Base-by-base conservation (phyloP, 2,797 vertebrate genomes). In the Myotis daubentonii region DNA sequence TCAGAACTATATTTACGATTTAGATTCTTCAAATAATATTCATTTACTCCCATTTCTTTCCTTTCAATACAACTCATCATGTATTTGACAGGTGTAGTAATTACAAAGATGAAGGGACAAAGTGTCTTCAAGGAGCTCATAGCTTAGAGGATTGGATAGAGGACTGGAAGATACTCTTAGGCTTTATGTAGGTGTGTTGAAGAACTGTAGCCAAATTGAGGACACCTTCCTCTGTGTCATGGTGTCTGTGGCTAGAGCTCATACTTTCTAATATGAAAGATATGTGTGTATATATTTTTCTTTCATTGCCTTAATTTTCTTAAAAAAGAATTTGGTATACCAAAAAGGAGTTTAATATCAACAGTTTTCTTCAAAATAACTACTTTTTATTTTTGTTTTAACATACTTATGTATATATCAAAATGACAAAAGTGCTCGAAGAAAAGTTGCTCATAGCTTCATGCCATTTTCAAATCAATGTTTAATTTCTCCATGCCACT, bases 1-100 rank as follows among this genome's bases (percentile, higher is more conserved):
- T 91, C 60, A 90, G 53, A 87, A 91, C 57, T 81, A 28, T 53
- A 4, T 79, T 86, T 94, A 19, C 4, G 22, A 78, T 70, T 84
- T 60, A 47, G 30, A 78, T 13, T 93, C 41, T 86, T 49, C 28
- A 65, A 85, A 23, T 81, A 9, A 5, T 79, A 83, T n/a, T 78
- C 17, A 49, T 68, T 89, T 4, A 16, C 5, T 36, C 92, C 13
- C 13, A 72, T 53, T 76, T 33, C 47, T 75, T 86, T 85, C 23
- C 30, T 81, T 74, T 89, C 51, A 78, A 28, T 85, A 83, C 10
- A 89, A 30, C 51, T 79, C 17, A 62, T 57, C 12, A 28, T 6
- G 1, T 20, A 80, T 78, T 96, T 72, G 8, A n/a, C 20, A 66
- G 51, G 20, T 41, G 2, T 20, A 36, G 76, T 41, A 74, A 76